phyloP scores from a whole-genome alignment of 2,113 vertebrate genomes.

The Loxodonta africana region DNA sequence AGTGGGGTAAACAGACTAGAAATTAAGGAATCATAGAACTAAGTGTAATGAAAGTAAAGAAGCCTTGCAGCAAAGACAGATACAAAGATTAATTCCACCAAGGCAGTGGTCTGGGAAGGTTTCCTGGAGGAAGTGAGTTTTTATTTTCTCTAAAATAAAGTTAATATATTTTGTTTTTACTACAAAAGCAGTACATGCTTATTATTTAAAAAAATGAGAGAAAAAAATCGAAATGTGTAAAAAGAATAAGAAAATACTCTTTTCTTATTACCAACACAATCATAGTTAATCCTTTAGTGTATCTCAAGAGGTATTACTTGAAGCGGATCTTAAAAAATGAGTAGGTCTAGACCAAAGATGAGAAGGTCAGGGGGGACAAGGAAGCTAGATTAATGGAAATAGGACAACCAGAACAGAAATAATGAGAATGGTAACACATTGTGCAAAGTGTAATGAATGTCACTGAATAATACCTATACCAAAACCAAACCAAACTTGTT shows the following conservation, averaged over 20 bases:
- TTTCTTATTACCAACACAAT: constrained; percentile 32
- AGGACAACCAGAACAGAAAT: neutral
- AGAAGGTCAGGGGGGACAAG: neutral
- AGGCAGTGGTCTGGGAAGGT: neutral
- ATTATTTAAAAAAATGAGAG: constrained; percentile 29
- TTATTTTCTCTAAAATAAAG: constrained; percentile 33
- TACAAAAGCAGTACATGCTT: neutral
- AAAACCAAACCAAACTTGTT: too few species aligned
- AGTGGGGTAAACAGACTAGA: neutral
- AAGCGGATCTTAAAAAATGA: constrained; percentile 42
- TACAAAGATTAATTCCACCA: neutral
- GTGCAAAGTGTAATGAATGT: neutral
- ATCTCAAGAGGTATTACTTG: neutral
- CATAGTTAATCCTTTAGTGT: neutral
- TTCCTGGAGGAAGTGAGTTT: constrained; percentile 42
- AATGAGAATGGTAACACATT: neutral
- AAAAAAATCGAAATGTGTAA: neutral
- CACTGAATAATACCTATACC: too few species aligned
- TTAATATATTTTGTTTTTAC: constrained; percentile 24
- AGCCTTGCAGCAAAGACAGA: neutral
- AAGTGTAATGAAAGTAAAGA: neutral
- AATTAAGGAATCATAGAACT: neutral
- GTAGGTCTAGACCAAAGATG: neutral
- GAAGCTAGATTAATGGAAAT: neutral
- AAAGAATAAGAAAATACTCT: constrained; percentile 19